Evolutionary conservation across 2,113 vertebrate genomes (phyloP), one percentile per base, ranked within the genome.

Genomic region (Saccopteryx leptura): DNA sequence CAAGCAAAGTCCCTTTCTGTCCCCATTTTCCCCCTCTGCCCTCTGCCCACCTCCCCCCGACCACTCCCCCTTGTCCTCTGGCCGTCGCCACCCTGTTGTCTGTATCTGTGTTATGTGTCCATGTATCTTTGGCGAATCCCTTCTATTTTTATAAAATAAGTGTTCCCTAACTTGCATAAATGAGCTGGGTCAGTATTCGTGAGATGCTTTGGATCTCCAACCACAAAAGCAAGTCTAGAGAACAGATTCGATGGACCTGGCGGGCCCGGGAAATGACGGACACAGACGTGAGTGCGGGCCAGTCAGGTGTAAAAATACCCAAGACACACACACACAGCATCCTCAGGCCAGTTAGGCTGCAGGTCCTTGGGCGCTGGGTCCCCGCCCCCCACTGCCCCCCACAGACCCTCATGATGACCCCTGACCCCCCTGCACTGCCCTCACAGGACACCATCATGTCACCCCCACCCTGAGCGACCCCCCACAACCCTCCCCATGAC

Each of bases 341-440:
- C 9, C 52, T n/a, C 13, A 28, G 23, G 7, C 9, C 11, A 5
- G 1, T 0, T 23, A 19, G 8, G 54, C 1, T 10, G 19, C 23
- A 5, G 5, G 6, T 18, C 63, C 17, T 11, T 2, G 5, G 0
- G 69, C 0, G 1, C 28, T 23, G 9, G 17, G 3, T 7, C 5
- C 11, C 19, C 1, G 39, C 18, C 17, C 28, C 5, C 12, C 39
- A 5, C 46, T 9, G 46, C 19, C 39, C 33, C 54, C 2, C 48
- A 15, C 26, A 28, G 48, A 21, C 46, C 48, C 56, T 18, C 56
- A 4, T 58, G 56, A 4, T 58, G 56, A 3, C 56, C 56, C 56
- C 56, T 58, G 56, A 19, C 17, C 15, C 17, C 17, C 56, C 61
- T 24, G 26, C 11, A 8, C 9, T 63, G 61, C 9, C 61, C 61